Percentiles rank a stretch among this genome's conserved stretches.
Evolutionary conservation across 2,888 invertebrate species (phyloP).

Genomic region (Watsonalla cultraria): DNA sequence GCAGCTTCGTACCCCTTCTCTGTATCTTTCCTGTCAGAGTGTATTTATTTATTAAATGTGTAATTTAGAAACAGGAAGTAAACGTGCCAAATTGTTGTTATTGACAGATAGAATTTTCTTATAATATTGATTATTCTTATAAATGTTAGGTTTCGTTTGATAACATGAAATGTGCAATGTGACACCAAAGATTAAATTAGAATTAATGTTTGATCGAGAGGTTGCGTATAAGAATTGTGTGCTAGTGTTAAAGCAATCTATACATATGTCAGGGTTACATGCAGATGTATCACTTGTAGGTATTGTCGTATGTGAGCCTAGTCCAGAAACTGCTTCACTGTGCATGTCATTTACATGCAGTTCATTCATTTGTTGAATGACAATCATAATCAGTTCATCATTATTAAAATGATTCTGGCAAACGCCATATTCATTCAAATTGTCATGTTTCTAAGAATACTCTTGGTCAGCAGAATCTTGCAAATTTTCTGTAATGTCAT

Average conservation of each 20-base stretch:
- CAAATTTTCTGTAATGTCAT: not conserved
- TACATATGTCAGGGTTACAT: conserved; percentile 13
- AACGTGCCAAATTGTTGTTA: conserved; percentile 75
- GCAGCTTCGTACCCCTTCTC: conserved; percentile 22
- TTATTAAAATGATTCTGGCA: too few relatives aligned
- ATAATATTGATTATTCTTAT: conserved; percentile 35
- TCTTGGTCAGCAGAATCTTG: too few relatives aligned
- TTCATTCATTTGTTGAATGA: too few relatives aligned
- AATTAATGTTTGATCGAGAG: conserved; percentile 28
- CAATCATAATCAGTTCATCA: too few relatives aligned
- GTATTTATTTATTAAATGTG: conserved; percentile 31
- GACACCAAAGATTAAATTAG: conserved; percentile 64
- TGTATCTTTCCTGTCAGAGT: conserved; percentile 25
- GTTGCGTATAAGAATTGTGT: conserved; percentile 19
- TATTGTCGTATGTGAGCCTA: not conserved
- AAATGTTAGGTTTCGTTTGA: conserved; percentile 30
- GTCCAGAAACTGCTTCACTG: not conserved
- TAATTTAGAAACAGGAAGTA: conserved; percentile 59
- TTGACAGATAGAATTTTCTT: conserved; percentile 48
- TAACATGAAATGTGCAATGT: conserved; percentile 36
- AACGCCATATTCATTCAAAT: too few relatives aligned
- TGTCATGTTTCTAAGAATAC: too few relatives aligned
- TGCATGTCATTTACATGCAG: not conserved
- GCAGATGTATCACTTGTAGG: conserved; percentile 4
- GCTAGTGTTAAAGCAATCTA: conserved; percentile 27